Evolutionary conservation across 2,113 vertebrate species (phyloP).

Genomic region (Potamarius usumacintae): DNA sequence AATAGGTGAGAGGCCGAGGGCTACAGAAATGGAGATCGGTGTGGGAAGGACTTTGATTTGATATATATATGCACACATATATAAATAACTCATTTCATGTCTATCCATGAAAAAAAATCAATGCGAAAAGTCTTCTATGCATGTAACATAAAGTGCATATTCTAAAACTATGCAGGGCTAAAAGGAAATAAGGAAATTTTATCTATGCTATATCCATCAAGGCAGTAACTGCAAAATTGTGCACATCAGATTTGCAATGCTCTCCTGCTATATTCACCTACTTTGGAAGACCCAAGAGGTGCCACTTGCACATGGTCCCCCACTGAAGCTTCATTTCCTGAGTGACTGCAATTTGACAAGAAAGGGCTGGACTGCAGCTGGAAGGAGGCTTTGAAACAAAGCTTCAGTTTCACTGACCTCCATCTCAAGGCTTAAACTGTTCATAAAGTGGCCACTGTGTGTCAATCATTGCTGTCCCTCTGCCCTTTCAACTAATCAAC

Average conservation of each 20-base stretch:
- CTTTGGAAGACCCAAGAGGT: constrained; percentile 31
- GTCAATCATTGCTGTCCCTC: constrained; percentile 55
- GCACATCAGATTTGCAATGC: constrained; percentile 6
- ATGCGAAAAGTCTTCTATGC: neutral
- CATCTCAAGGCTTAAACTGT: constrained; percentile 30
- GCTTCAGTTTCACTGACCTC: constrained; percentile 12
- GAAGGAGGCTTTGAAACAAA: constrained; percentile 33
- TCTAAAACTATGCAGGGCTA: neutral
- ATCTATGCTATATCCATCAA: constrained; percentile 7
- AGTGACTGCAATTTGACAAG: constrained; percentile 44
- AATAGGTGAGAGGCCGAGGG: too few relatives aligned
- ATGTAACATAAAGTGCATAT: neutral
- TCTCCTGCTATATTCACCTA: constrained; percentile 12
- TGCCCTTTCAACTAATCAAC: constrained; percentile 50
- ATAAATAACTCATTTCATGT: neutral
- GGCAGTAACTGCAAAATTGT: constrained; percentile 29
- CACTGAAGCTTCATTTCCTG: constrained; percentile 49
- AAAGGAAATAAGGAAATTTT: neutral
- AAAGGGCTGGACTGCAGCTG: constrained; percentile 24
- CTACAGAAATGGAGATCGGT: too few relatives aligned
- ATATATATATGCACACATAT: neutral
- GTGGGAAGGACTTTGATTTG: neutral
- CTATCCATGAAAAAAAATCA: neutral
- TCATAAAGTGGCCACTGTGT: constrained; percentile 42
- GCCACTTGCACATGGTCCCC: constrained; percentile 44